A percentile compares a stretch with the other conserved stretches of the same genome.
Conservation (phyloP, 2,113 vertebrate genomes). For the Pterocles orientalis region DNA sequence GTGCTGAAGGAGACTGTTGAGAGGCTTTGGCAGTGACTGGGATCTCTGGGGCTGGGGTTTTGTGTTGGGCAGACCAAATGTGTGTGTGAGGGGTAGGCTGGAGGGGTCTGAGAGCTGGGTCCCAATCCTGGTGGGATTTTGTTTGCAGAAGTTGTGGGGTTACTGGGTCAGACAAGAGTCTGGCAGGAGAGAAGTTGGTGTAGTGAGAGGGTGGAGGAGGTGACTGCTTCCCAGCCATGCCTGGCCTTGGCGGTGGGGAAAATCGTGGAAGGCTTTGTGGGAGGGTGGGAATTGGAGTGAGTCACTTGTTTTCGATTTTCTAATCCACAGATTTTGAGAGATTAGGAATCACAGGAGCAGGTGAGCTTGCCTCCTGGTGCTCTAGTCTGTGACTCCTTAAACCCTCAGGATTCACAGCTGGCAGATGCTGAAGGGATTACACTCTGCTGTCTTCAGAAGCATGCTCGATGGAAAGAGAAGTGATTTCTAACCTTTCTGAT, state of each 20-base stretch:
- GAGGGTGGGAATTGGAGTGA: background rate
- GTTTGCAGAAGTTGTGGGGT: background rate
- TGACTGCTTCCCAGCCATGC: background rate
- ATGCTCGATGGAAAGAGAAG: background rate
- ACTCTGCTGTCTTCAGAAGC: background rate
- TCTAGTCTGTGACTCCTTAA: background rate
- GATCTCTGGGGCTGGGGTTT: background rate
- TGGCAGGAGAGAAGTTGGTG: background rate
- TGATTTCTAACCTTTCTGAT: background rate
- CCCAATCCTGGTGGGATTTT: background rate
- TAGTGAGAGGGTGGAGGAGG: background rate
- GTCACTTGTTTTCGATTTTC: background rate
- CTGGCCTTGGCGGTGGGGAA: rapidly evolving
- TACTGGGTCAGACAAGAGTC: background rate
- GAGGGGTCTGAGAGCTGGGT: background rate
- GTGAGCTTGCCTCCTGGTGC: background rate
- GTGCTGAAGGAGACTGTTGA: background rate
- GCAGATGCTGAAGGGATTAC: background rate
- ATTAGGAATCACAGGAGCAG: background rate
- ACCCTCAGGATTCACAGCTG: background rate
- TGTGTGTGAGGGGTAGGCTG: background rate
- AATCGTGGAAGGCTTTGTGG: background rate
- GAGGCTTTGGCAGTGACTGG: background rate
- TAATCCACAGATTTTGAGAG: background rate
- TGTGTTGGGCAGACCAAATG: background rate